phyloP scores from a whole-genome alignment of 2,888 invertebrate genomes.

The Lasioglossum morio region DNA sequence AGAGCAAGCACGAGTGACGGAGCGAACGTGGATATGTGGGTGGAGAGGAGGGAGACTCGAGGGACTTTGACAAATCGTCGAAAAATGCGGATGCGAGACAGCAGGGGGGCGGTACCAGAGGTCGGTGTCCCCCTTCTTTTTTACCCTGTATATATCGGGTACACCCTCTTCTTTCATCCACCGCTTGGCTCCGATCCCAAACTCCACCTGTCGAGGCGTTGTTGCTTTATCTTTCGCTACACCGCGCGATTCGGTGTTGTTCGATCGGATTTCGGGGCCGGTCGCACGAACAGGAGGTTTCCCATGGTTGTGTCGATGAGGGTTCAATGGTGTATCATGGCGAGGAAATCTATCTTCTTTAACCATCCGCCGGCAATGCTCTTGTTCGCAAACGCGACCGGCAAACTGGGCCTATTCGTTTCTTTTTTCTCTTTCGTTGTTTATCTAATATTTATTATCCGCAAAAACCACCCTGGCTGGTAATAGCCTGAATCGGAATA shows the following conservation, averaged over 20 bases:
- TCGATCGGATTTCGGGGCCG: background rate
- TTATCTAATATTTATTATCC: too few species aligned
- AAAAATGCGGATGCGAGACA: constrained; percentile 75
- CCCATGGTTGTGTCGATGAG: background rate
- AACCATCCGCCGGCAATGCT: too few species aligned
- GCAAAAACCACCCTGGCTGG: too few species aligned
- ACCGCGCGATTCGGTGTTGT: constrained; percentile 34
- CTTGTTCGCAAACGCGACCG: too few species aligned
- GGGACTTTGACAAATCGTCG: constrained; percentile 83
- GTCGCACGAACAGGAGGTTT: background rate
- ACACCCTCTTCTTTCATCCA: constrained; percentile 41
- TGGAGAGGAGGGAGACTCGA: constrained; percentile 35
- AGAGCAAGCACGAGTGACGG: constrained; percentile 20
- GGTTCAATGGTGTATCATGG: background rate
- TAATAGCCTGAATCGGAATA: background rate
- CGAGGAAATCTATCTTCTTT: background rate
- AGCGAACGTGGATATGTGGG: background rate
- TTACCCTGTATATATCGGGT: constrained; percentile 40
- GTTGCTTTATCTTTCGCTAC: constrained; percentile 32
- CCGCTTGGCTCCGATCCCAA: constrained; percentile 57
- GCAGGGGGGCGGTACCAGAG: constrained; percentile 54
- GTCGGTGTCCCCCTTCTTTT: constrained; percentile 60
- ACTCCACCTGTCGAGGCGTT: constrained; percentile 47
- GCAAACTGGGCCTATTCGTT: too few species aligned
- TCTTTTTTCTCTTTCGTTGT: too few species aligned